Conservation (phyloP, 2,888 invertebrate species). For the Dromius quadrimaculatus region DNA sequence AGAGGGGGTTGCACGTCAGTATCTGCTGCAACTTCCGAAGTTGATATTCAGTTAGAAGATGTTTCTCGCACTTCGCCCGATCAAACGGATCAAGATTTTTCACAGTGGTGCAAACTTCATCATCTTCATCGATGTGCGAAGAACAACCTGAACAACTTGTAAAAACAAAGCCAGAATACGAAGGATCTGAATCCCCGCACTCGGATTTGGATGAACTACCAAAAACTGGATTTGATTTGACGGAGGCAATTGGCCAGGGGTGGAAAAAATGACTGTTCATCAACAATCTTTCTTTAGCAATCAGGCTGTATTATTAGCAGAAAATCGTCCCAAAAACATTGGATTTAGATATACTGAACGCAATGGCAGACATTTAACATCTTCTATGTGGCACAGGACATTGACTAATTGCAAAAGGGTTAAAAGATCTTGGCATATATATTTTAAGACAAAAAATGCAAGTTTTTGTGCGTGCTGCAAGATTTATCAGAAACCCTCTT, state of each 20-base stretch:
- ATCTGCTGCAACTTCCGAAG: neutral
- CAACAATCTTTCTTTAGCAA: neutral
- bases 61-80: neutral
- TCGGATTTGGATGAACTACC: neutral
- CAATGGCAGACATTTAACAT: conserved; percentile 55
- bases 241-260: neutral
- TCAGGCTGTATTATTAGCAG: conserved; percentile 45
- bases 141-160: neutral
- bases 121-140: neutral
- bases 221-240: neutral
- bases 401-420: conserved; percentile 56
- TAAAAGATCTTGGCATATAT: conserved; percentile 56
- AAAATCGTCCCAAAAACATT: conserved; percentile 56
- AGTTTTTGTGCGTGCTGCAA: conserved; percentile 56
- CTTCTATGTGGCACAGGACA: conserved; percentile 56
- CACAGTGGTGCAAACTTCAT: neutral
- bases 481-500: conserved; percentile 53
- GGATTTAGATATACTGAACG: conserved; percentile 56
- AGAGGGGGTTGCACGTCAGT: neutral
- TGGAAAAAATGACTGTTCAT: neutral
- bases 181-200: neutral
- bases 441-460: conserved; percentile 56
- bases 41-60: neutral
- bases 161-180: neutral
- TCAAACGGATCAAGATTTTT: neutral